Conservation (phyloP, 2,113 vertebrate genomes). For the Fregetta grallaria region DNA sequence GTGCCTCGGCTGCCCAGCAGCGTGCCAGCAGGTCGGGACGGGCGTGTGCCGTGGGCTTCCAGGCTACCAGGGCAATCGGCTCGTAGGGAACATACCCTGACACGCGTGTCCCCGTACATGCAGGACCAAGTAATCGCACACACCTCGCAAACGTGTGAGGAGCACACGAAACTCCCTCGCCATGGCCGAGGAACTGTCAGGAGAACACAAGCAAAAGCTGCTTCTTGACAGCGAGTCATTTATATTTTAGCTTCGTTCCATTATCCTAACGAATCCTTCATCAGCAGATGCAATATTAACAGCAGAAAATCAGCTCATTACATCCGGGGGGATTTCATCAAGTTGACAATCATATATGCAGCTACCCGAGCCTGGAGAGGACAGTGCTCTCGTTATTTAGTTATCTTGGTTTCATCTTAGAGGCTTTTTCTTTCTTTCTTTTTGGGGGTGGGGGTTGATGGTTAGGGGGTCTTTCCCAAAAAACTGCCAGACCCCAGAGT, state of each 20-base stretch:
- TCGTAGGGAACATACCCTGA: accelerated
- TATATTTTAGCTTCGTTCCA: conserved; percentile 99
- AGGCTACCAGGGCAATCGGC: neutral
- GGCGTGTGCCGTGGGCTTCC: neutral
- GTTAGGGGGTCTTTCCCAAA: conserved; percentile 77
- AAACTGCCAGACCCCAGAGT: conserved; percentile 84
- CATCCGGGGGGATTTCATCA: conserved; percentile 99
- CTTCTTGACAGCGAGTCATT: conserved; percentile 99
- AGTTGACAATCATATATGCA: conserved; percentile 97
- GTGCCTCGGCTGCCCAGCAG: neutral
- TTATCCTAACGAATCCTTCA: conserved; percentile 99
- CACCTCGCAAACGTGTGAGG: neutral
- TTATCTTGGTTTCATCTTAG: conserved; percentile 73
- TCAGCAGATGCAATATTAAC: conserved; percentile 99
- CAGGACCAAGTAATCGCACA: neutral
- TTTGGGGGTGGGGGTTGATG: neutral
- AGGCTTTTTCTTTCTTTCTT: conserved; percentile 76
- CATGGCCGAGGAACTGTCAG: conserved; percentile 89
- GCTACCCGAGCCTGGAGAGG: conserved; percentile 88
- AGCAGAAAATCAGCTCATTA: conserved; percentile 99
- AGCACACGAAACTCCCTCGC: conserved; percentile 56
- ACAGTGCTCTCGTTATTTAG: conserved; percentile 72
- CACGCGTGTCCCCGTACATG: neutral
- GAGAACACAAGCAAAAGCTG: conserved; percentile 99
- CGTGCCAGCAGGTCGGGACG: accelerated